Percentiles rank a stretch among this genome's conserved stretches.
These are phyloP conservation scores for Berghia stephanieae DNA, from an alignment of 1,140 invertebrate species.

Conservation along the genomic window DNA sequence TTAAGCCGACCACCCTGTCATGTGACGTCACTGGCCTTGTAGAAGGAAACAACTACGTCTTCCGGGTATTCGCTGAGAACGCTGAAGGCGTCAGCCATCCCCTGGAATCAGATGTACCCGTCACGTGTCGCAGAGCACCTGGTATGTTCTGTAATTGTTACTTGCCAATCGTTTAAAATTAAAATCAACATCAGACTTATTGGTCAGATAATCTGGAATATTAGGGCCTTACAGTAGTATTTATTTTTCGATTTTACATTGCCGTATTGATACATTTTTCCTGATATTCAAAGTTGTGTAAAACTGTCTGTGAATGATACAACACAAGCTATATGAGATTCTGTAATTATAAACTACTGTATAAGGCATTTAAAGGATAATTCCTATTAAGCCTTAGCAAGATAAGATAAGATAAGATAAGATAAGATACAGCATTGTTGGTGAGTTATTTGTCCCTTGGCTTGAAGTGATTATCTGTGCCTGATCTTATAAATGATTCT, in stretches of 20 bases:
- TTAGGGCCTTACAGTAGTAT: too few species aligned
- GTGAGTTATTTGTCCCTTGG: background rate
- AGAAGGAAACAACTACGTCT: constrained; percentile 87
- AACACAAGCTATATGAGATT: too few species aligned
- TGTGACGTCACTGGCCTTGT: constrained; percentile 84
- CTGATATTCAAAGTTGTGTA: too few species aligned
- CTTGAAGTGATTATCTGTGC: too few species aligned
- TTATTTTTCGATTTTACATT: too few species aligned
- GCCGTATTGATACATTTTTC: too few species aligned
- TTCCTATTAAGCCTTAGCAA: background rate
- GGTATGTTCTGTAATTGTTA: constrained; percentile 37
- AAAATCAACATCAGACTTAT: background rate
- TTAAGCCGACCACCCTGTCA: constrained; percentile 38
- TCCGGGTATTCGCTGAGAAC: constrained; percentile 93
- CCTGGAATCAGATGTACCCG: constrained; percentile 73
- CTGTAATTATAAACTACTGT: background rate
- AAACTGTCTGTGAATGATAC: too few species aligned
- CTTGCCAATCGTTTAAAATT: background rate
- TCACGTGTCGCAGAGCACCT: constrained; percentile 51
- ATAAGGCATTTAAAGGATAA: background rate
- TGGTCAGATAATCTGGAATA: too few species aligned
- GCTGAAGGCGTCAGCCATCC: constrained; percentile 84
- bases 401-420: background rate
- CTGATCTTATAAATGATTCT: too few species aligned
- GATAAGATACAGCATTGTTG: background rate